These are phyloP conservation scores for Recurvirostra avosetta DNA, from an alignment of 2,113 vertebrate species.

Conservation along the genomic window DNA sequence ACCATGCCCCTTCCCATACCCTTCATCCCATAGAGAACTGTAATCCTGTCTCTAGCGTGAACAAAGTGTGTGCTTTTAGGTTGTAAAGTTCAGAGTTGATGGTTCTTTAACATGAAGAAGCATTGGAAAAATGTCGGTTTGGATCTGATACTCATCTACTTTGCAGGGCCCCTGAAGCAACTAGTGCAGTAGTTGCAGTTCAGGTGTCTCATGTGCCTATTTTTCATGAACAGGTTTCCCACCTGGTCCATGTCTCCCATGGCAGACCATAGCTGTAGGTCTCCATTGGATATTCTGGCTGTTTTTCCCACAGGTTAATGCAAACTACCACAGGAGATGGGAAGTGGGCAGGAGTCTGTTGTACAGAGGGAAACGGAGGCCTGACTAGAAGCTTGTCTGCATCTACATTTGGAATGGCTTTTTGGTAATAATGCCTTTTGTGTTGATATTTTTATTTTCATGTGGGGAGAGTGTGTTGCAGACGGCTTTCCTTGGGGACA, in stretches of 20 bases:
- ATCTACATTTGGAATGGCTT: background rate
- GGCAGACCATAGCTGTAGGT: slow-evolving; percentile 20
- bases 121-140: background rate
- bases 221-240: slow-evolving; percentile 54
- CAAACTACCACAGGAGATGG: background rate
- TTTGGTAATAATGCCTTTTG: background rate
- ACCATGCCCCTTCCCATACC: rapidly evolving
- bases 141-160: background rate
- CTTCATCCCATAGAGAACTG: background rate
- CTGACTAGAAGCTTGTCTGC: background rate
- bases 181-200: background rate
- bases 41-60: background rate
- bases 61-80: background rate
- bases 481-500: background rate
- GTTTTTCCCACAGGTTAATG: slow-evolving; percentile 50
- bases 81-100: background rate
- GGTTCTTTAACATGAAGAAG: background rate
- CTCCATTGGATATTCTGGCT: slow-evolving; percentile 3
- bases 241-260: slow-evolving; percentile 12
- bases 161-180: background rate
- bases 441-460: background rate
- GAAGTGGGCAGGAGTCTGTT: slow-evolving; percentile 5
- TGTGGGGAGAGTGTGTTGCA: background rate
- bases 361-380: background rate
- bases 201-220: slow-evolving; percentile 23